Evolutionary conservation across 2,113 vertebrate genomes (phyloP).

Genomic region (Empidonax alnorum): DNA sequence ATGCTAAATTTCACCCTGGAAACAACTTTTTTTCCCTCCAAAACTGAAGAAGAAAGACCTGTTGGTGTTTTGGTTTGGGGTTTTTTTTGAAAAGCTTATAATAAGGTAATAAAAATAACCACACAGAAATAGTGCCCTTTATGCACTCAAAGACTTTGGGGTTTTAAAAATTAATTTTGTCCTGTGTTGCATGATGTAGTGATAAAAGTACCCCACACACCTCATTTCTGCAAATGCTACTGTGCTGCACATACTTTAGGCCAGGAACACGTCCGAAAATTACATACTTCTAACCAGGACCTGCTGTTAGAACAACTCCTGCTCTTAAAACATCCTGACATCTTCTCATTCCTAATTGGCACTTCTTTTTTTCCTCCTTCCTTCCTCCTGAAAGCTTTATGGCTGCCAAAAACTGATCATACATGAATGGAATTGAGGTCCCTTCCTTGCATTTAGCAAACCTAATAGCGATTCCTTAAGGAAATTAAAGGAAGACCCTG

Average conservation of each 20-base stretch:
- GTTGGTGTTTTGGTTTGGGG: not conserved
- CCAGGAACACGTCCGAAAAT: not conserved
- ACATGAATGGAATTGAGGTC: not conserved
- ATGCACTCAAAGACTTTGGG: not conserved
- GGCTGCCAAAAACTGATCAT: constrained; percentile 22
- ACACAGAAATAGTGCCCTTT: not conserved
- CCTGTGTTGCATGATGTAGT: not conserved
- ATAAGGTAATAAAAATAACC: not conserved
- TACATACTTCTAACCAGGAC: constrained; percentile 1
- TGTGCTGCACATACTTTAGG: not conserved
- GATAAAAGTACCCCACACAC: not conserved
- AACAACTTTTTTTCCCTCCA: constrained; percentile 2
- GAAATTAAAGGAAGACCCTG: not conserved
- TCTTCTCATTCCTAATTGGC: not conserved
- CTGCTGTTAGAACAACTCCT: constrained; percentile 3
- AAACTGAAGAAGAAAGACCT: constrained; percentile 25
- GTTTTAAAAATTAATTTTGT: not conserved
- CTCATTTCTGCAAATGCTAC: constrained; percentile 27
- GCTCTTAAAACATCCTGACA: constrained; percentile 15
- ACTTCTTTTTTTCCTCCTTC: not conserved
- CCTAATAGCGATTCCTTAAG: not conserved
- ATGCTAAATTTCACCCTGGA: constrained; percentile 13
- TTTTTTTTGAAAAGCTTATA: not conserved
- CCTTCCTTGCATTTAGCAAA: not conserved
- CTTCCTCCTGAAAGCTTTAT: not conserved